Percentiles rank a stretch among this genome's conserved stretches.
phyloP scores from a whole-genome alignment of 2,113 vertebrate genomes.

The Peromyscus polionotus region DNA sequence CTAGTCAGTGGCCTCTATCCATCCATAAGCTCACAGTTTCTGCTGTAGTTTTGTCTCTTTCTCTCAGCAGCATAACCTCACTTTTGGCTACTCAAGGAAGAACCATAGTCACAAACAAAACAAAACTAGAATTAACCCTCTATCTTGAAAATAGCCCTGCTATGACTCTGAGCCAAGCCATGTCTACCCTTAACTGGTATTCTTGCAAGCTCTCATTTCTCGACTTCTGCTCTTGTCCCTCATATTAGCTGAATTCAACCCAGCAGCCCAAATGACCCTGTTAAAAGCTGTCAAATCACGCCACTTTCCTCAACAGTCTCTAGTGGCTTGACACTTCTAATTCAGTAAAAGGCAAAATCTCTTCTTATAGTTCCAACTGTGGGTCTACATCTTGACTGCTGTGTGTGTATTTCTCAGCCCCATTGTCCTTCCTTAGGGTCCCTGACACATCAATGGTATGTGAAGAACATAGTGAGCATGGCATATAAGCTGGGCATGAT shows the following conservation, averaged over 20 bases:
- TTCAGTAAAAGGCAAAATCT: background rate
- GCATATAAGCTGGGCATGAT: background rate
- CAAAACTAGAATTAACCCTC: background rate
- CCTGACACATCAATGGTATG: background rate
- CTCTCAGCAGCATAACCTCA: background rate
- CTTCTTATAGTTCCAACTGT: background rate
- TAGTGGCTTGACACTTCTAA: background rate
- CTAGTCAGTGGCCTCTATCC: background rate
- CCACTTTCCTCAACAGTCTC: background rate
- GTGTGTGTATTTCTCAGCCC: background rate
- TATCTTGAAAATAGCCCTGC: background rate
- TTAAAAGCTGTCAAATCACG: background rate
- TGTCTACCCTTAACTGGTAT: background rate
- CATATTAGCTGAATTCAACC: background rate
- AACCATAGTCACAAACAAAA: background rate
- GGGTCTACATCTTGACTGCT: background rate
- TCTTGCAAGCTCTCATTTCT: background rate
- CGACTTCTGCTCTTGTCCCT: background rate
- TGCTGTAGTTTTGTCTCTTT: background rate
- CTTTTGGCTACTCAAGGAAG: background rate
- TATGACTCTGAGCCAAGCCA: background rate
- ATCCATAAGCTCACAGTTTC: background rate
- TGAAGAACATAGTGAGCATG: no score
- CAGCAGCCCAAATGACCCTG: background rate
- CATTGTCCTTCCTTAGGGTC: background rate